Percentiles rank a stretch among this genome's conserved stretches.
phyloP scores from a whole-genome alignment of 1,140 invertebrate species.

The Trigoniulus corallinus region DNA sequence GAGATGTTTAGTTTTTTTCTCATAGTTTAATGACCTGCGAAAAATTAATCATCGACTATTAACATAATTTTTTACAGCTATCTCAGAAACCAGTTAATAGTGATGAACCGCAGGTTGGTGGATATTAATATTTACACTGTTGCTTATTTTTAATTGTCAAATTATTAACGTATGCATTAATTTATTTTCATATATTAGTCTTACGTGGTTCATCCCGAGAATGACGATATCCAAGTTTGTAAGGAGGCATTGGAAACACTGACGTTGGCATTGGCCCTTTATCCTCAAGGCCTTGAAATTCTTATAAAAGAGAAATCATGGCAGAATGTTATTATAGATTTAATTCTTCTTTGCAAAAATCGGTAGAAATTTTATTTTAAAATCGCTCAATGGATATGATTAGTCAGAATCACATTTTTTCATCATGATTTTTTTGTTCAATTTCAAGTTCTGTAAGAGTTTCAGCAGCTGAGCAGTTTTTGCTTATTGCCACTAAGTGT shows the following conservation, averaged over 20 bases:
- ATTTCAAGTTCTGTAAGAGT: conserved; percentile 39
- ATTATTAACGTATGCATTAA: conserved; percentile 17
- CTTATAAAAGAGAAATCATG: conserved; percentile 55
- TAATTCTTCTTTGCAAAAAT: conserved; percentile 53
- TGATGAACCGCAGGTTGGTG: background rate
- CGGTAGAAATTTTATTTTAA: conserved; percentile 24
- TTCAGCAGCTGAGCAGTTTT: conserved; percentile 63
- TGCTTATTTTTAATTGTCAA: conserved; percentile 10
- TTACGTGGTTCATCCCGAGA: conserved; percentile 14
- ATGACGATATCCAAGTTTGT: conserved; percentile 43
- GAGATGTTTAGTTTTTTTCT: background rate
- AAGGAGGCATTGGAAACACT: conserved; percentile 83
- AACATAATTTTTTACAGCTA: background rate
- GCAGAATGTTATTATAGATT: conserved; percentile 73
- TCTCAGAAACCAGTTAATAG: conserved; percentile 5
- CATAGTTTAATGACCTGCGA: no score
- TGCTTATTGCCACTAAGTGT: conserved; percentile 55
- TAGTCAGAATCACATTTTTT: background rate
- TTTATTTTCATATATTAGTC: background rate
- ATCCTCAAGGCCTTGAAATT: conserved; percentile 58
- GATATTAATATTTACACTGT: background rate
- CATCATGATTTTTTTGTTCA: background rate
- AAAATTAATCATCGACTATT: no score
- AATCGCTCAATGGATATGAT: background rate
- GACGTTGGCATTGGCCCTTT: conserved; percentile 70